Percentiles rank a stretch among this genome's conserved stretches.
Evolutionary conservation across 2,888 invertebrate species (phyloP).

Genomic region (Agriopis marginaria): DNA sequence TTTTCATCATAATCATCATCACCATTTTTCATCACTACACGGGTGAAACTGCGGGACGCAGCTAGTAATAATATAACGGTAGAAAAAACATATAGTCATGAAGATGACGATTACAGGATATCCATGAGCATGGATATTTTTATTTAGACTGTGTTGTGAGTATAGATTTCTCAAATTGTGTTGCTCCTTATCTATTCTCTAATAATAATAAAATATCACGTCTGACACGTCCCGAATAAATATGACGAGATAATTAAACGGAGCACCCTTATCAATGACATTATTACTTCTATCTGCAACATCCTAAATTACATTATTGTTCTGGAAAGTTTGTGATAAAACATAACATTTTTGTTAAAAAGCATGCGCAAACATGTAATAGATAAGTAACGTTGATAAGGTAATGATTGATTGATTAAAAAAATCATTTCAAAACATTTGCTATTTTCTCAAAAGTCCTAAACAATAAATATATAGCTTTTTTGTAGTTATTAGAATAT

Average conservation of each 20-base stretch:
- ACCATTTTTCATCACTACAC: no score
- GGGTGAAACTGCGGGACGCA: no score
- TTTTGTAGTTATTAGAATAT: no score
- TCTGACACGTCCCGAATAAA: constrained; percentile 41
- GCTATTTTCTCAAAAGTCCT: background rate
- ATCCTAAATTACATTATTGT: constrained; percentile 36
- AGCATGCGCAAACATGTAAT: constrained; percentile 8
- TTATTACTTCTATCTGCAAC: constrained; percentile 31
- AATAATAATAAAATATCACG: constrained; percentile 32
- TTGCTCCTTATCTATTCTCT: constrained; percentile 6
- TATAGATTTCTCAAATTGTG: background rate
- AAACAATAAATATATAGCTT: no score
- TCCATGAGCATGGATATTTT: no score
- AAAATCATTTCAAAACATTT: background rate
- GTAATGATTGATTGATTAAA: background rate
- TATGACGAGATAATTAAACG: constrained; percentile 30
- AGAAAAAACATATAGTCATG: no score
- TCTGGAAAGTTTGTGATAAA: constrained; percentile 1
- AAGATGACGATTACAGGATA: no score
- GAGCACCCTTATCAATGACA: constrained; percentile 28
- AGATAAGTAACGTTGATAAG: constrained; percentile 8
- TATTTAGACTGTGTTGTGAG: no score
- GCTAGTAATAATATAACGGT: no score
- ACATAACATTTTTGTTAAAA: constrained; percentile 2
- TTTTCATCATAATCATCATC: no score